These are phyloP conservation scores for Eospalax fontanierii DNA, from an alignment of 2,797 vertebrate genomes.

Conservation along the genomic window DNA sequence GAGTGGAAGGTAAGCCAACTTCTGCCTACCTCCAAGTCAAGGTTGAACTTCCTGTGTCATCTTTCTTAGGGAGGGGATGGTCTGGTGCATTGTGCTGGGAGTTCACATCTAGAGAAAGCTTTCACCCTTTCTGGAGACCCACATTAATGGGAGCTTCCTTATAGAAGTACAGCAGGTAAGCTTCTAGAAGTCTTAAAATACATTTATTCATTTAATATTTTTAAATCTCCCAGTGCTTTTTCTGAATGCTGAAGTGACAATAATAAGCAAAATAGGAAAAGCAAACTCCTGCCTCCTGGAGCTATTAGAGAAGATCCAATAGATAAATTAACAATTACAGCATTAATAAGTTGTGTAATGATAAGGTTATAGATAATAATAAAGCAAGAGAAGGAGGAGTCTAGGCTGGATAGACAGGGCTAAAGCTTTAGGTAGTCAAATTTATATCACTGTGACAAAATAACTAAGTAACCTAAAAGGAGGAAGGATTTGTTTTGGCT, in stretches of 20 bases:
- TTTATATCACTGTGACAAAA: not conserved
- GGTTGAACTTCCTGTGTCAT: not conserved
- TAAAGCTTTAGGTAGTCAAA: not conserved
- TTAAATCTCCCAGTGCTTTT: slow-evolving; percentile 12
- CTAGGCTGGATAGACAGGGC: not conserved
- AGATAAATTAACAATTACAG: not conserved
- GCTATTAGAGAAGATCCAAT: not conserved
- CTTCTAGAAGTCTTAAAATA: slow-evolving; percentile 3
- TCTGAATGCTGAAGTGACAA: not conserved
- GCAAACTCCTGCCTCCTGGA: not conserved
- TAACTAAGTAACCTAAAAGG: not conserved
- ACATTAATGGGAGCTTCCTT: not conserved
- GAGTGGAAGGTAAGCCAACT: not conserved
- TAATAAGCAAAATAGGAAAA: not conserved
- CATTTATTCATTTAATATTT: not conserved
- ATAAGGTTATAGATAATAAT: not conserved
- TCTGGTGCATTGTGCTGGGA: fast-evolving
- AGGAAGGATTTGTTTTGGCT: not conserved
- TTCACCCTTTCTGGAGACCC: not conserved
- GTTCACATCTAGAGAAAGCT: not conserved
- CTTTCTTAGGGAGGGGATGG: fast-evolving
- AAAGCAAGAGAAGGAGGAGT: not conserved
- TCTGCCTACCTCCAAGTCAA: not conserved
- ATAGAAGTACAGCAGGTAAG: not conserved
- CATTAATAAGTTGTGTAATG: not conserved